phyloP scores from a whole-genome alignment of 2,113 vertebrate genomes.

The Xenopus laevis region DNA sequence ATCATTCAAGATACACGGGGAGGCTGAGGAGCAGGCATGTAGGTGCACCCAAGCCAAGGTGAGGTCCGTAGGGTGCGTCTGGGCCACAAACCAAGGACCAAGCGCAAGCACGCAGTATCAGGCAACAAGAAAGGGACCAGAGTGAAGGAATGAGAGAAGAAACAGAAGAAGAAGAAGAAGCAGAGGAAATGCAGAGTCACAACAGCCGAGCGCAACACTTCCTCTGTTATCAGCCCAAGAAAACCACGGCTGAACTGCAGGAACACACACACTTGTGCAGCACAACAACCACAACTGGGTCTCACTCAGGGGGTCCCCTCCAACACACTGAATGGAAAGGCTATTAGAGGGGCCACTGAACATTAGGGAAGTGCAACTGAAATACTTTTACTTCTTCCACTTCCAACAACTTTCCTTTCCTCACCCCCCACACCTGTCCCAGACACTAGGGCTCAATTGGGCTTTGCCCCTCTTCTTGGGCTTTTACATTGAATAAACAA shows the following conservation, averaged over 20 bases:
- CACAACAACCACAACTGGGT: too few species aligned
- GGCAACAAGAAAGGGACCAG: not conserved
- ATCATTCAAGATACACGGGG: not conserved
- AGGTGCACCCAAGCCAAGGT: not conserved
- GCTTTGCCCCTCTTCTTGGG: too few species aligned
- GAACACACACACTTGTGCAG: not conserved
- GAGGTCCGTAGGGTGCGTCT: not conserved
- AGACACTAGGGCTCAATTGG: too few species aligned
- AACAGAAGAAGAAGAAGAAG: not conserved
- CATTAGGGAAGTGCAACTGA: too few species aligned
- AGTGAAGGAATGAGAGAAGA: not conserved
- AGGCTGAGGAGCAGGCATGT: not conserved
- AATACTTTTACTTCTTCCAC: too few species aligned
- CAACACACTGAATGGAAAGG: too few species aligned
- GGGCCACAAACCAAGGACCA: not conserved
- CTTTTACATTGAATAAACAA: too few species aligned
- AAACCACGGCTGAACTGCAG: not conserved
- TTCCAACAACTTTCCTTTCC: too few species aligned
- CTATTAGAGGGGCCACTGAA: too few species aligned
- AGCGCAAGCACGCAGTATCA: not conserved
- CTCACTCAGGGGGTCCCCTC: too few species aligned
- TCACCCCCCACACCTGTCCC: too few species aligned
- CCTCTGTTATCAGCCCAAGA: slow-evolving; percentile 48
- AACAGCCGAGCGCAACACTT: slow-evolving; percentile 66
- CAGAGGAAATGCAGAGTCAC: slow-evolving; percentile 78